Base-by-base conservation (phyloP, 1,140 invertebrate species). In the Spodoptera frugiperda region DNA sequence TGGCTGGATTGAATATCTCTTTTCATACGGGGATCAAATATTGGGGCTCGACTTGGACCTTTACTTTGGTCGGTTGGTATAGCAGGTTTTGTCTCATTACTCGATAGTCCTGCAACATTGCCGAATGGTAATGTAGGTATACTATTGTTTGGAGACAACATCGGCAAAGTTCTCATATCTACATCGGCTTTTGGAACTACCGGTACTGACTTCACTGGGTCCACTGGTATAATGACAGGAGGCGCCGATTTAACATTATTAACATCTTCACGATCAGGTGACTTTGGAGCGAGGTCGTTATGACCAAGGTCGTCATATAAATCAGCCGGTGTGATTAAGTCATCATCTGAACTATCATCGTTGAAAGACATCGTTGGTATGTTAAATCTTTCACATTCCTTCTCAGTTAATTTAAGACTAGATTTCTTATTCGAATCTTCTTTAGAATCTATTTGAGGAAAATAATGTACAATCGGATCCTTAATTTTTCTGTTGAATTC, bases 301-400 rank as follows among this genome's bases (percentile, higher is more conserved):
- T 92, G 93, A 21, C 84, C 92, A 21, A 93, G 83, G 77, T 89
- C 78, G 21, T 30, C 57, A 76, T 89, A 88, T 68, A 89, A 70
- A 74, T 90, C 85, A 78, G 85, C 81, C 9, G 83, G 4, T 44
- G 21, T n/a, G 53, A 80, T 65, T 73, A 9, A 81, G 30, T 93
- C 89, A 19, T 88, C 85, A 11, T 89, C 89, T 61, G 89, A 90
- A 78, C 84, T 87, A 76, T 76, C 49, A 46, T 90, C 87, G 75
- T 82, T 83, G 9, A 87, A 77, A n/a, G 79, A 71, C 90, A 76
- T 85, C 91, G 77, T 95, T 86, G 57, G 91, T 30, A 93, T 94
- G 82, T 96, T 96, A 72, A 96, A 94, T 83, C 95, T 95, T 86
- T 96, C 95, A 49, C 95, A 89, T 87, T 94, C 94, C 81, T 94